These are phyloP conservation scores for Kryptolebias ocellatus DNA, from an alignment of 2,797 vertebrate genomes.

Conservation along the genomic window DNA sequence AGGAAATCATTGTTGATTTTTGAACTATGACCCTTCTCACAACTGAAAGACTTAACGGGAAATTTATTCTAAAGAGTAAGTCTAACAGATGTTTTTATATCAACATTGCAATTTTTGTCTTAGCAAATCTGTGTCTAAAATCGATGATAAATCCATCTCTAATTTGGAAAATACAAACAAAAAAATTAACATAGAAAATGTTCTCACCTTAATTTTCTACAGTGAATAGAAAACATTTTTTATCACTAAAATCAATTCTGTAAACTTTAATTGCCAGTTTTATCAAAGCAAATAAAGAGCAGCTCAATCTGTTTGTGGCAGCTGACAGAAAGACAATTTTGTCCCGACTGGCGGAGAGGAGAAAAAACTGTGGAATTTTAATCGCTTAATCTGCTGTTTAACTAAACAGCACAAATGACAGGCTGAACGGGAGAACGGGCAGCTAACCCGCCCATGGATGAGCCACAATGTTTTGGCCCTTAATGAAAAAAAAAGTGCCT, in stretches of 20 bases:
- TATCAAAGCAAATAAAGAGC: slow-evolving; percentile 6
- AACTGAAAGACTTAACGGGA: neutral
- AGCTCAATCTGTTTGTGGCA: slow-evolving; percentile 20
- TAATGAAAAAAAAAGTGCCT: slow-evolving; percentile 32
- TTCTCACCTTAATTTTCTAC: too few species aligned
- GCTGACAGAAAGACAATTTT: slow-evolving; percentile 31
- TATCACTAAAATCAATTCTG: neutral
- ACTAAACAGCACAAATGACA: slow-evolving; percentile 57
- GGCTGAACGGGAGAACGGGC: slow-evolving; percentile 34
- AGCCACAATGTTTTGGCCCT: slow-evolving; percentile 50
- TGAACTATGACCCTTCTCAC: neutral
- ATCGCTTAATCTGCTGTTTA: slow-evolving; percentile 72
- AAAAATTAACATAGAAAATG: too few species aligned
- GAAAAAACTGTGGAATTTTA: slow-evolving; percentile 67
- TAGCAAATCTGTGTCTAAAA: too few species aligned
- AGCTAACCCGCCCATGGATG: slow-evolving; percentile 28
- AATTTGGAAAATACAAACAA: too few species aligned
- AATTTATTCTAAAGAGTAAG: neutral
- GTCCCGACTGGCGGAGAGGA: slow-evolving; percentile 9
- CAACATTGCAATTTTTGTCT: too few species aligned
- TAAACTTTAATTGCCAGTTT: neutral
- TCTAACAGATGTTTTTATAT: neutral
- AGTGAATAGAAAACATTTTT: neutral
- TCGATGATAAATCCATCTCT: too few species aligned
- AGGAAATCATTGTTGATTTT: neutral